Percentiles rank a stretch among this genome's conserved stretches.
These are phyloP conservation scores for Pelobates cultripes DNA, from an alignment of 2,797 vertebrate genomes.

Conservation along the genomic window DNA sequence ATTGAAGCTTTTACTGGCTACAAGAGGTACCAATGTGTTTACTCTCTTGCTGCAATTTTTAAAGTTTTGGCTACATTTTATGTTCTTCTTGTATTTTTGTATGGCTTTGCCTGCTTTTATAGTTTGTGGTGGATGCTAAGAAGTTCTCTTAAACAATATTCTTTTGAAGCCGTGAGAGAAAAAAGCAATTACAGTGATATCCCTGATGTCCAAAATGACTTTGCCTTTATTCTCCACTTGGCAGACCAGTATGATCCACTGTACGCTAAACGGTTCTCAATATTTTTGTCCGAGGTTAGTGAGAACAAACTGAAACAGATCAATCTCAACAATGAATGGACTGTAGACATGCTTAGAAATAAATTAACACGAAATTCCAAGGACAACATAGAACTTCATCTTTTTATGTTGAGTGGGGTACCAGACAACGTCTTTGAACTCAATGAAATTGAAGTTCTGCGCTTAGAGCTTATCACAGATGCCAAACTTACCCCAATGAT, in stretches of 20 bases:
- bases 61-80: constrained; percentile 79
- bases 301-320: constrained; percentile 82
- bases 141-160: constrained; percentile 81
- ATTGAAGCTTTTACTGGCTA: constrained; percentile 80
- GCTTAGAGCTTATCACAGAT: constrained; percentile 78
- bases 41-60: constrained; percentile 78
- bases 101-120: constrained; percentile 78
- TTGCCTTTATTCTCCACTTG: constrained; percentile 82
- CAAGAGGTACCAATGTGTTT: constrained; percentile 79
- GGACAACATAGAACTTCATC: constrained; percentile 77
- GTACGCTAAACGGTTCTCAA: constrained; percentile 80
- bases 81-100: constrained; percentile 75
- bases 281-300: constrained; percentile 80
- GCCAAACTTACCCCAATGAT: constrained; percentile 73
- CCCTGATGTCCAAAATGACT: constrained; percentile 80
- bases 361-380: constrained; percentile 73
- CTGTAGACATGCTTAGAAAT: constrained; percentile 76
- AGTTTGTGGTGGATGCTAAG: constrained; percentile 82
- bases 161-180: constrained; percentile 78
- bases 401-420: constrained; percentile 80
- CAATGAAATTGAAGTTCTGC: constrained; percentile 78
- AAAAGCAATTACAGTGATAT: constrained; percentile 82
- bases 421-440: constrained; percentile 80
- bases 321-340: constrained; percentile 80
- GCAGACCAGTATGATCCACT: constrained; percentile 81